Percentiles rank a stretch among this genome's conserved stretches.
Conservation (phyloP, 2,888 invertebrate genomes). For the Yponomeuta malinellus region DNA sequence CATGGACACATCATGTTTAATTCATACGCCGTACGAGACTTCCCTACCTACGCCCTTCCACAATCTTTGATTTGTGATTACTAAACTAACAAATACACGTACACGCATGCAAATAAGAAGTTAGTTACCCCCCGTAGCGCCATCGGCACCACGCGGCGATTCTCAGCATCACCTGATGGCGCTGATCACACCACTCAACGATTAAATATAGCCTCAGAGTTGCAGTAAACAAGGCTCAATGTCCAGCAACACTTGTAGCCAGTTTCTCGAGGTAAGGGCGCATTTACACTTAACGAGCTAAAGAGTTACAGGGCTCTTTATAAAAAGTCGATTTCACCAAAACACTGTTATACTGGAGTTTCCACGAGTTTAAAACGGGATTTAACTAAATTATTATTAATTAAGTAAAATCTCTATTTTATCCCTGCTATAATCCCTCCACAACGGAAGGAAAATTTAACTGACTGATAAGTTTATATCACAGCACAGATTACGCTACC, state of each 20-base stretch:
- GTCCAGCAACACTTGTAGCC: not conserved
- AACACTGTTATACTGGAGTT: no score
- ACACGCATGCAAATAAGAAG: constrained; percentile 57
- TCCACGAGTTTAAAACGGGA: no score
- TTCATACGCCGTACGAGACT: not conserved
- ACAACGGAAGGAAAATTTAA: no score
- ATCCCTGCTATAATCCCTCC: no score
- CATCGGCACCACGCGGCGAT: constrained; percentile 45
- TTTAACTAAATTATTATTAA: no score
- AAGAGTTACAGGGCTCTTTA: not conserved
- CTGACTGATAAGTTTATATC: no score
- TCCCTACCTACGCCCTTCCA: not conserved
- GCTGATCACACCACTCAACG: constrained; percentile 13
- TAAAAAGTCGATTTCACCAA: not conserved
- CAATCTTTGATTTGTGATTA: constrained; percentile 42
- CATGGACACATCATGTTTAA: constrained; percentile 34
- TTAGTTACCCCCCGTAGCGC: constrained; percentile 48
- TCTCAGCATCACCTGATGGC: not conserved
- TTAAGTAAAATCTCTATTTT: no score
- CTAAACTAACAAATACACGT: constrained; percentile 46
- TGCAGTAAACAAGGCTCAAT: not conserved
- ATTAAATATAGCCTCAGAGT: not conserved
- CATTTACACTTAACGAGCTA: not conserved
- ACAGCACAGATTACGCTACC: no score
- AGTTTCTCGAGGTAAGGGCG: not conserved